Evolutionary conservation across 2,113 vertebrate genomes (phyloP).

Genomic region (Ornithorhynchus anatinus): DNA sequence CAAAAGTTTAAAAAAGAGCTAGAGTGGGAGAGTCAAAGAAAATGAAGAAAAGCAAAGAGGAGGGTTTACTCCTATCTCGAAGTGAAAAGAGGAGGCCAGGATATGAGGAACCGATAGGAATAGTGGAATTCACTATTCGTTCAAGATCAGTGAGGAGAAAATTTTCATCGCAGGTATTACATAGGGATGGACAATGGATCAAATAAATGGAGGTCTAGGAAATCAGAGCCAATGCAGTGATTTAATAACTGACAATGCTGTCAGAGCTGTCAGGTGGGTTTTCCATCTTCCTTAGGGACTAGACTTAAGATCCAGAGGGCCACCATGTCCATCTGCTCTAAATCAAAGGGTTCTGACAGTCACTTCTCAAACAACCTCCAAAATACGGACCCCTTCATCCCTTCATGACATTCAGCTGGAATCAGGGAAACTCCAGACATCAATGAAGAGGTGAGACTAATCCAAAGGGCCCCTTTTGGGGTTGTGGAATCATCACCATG

Average conservation of each 20-base stretch:
- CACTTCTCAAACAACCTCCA: slow-evolving; percentile 1
- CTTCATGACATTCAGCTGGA: slow-evolving; percentile 15
- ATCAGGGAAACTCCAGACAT: slow-evolving; percentile 18
- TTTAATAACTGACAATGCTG: too few species aligned
- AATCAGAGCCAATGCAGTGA: too few species aligned
- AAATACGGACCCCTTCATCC: too few species aligned
- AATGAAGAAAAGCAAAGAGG: too few species aligned
- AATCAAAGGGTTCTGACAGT: slow-evolving; percentile 35
- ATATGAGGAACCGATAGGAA: too few species aligned
- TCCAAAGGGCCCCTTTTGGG: not conserved
- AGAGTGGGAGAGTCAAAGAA: too few species aligned
- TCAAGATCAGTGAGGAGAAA: not conserved
- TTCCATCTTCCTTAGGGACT: slow-evolving; percentile 31
- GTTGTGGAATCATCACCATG: not conserved
- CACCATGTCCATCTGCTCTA: slow-evolving; percentile 30
- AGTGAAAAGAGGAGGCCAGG: too few species aligned
- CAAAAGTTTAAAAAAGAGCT: too few species aligned
- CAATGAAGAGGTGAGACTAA: not conserved
- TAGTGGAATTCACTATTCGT: too few species aligned
- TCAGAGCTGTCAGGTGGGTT: not conserved
- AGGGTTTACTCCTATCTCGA: too few species aligned
- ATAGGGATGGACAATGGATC: slow-evolving; percentile 23
- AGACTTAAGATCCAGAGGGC: slow-evolving; percentile 52
- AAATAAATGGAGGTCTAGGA: too few species aligned
- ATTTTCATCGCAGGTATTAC: slow-evolving; percentile 29